Conservation (phyloP, 2,888 invertebrate genomes). For the Horisme vitalbata region DNA sequence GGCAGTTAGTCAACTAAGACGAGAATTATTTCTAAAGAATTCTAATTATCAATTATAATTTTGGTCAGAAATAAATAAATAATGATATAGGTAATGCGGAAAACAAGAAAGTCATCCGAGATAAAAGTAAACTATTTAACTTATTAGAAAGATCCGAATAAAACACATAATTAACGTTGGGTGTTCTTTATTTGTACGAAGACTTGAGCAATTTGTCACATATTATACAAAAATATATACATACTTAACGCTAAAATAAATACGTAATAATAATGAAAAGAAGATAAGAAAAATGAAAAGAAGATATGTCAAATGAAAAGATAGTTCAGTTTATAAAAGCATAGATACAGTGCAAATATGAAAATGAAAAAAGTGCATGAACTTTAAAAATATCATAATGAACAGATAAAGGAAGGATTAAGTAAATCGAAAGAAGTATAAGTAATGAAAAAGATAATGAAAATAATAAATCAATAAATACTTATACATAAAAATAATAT, state of each 20-base stretch:
- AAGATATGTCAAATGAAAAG: slow-evolving; percentile 1
- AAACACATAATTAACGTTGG: slow-evolving; percentile 29
- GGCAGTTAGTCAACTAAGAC: too few species aligned
- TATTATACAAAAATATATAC: slow-evolving; percentile 21
- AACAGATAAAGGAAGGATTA: neutral
- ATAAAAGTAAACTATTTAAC: too few species aligned
- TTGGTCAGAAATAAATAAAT: too few species aligned
- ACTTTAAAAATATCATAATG: neutral
- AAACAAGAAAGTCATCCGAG: too few species aligned
- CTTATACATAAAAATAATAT: slow-evolving; percentile 32
- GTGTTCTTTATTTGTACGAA: slow-evolving; percentile 79
- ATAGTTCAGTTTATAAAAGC: slow-evolving; percentile 3
- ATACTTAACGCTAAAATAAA: neutral
- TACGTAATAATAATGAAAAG: neutral
- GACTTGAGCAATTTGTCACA: slow-evolving; percentile 39
- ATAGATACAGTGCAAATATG: slow-evolving; percentile 18
- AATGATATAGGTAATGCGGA: too few species aligned
- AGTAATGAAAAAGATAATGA: slow-evolving; percentile 9
- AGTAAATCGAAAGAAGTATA: slow-evolving; percentile 5
- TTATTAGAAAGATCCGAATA: neutral
- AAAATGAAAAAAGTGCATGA: slow-evolving; percentile 18
- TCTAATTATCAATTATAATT: too few species aligned
- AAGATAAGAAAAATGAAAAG: slow-evolving; percentile 11
- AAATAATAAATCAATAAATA: slow-evolving; percentile 9
- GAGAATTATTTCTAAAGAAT: too few species aligned